A percentile compares a stretch with the other conserved stretches of the same genome.
Evolutionary conservation across 2,113 vertebrate genomes (phyloP).

Genomic region (Eretmodus cyanostictus): DNA sequence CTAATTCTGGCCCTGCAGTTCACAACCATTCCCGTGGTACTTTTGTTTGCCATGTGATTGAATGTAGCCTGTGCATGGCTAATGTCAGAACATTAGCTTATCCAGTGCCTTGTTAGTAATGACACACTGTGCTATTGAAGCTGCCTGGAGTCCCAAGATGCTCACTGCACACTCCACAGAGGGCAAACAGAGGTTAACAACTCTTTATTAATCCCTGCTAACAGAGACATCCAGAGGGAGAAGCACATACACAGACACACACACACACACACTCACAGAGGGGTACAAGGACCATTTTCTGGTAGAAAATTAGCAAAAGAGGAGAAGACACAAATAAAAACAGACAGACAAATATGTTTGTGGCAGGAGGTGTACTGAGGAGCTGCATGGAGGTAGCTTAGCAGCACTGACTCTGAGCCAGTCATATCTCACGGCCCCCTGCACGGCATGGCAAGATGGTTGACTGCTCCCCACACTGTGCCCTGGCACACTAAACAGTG

Average conservation of each 20-base stretch:
- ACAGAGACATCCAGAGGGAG: conserved; percentile 30
- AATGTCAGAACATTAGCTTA: neutral
- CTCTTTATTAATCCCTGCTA: conserved; percentile 46
- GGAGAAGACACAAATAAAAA: neutral
- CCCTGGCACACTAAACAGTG: conserved; percentile 15
- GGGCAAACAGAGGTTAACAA: conserved; percentile 54
- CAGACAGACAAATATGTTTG: neutral
- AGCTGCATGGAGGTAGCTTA: neutral
- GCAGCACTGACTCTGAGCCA: neutral
- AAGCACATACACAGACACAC: neutral
- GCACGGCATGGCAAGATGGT: neutral
- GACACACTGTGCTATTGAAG: neutral
- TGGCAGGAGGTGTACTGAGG: neutral
- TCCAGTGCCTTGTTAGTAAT: conserved; percentile 16
- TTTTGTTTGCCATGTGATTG: neutral
- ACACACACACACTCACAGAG: neutral
- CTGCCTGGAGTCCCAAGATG: conserved; percentile 34
- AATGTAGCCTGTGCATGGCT: neutral
- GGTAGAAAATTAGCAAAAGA: neutral
- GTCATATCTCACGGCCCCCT: conserved; percentile 16
- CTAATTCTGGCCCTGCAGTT: neutral
- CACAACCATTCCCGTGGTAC: neutral
- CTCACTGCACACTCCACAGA: conserved; percentile 25
- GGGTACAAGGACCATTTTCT: neutral
- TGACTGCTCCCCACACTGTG: neutral